A percentile compares a stretch with the other conserved stretches of the same genome.
Evolutionary conservation across 2,888 invertebrate genomes (phyloP).

Genomic region (Timandra comae): DNA sequence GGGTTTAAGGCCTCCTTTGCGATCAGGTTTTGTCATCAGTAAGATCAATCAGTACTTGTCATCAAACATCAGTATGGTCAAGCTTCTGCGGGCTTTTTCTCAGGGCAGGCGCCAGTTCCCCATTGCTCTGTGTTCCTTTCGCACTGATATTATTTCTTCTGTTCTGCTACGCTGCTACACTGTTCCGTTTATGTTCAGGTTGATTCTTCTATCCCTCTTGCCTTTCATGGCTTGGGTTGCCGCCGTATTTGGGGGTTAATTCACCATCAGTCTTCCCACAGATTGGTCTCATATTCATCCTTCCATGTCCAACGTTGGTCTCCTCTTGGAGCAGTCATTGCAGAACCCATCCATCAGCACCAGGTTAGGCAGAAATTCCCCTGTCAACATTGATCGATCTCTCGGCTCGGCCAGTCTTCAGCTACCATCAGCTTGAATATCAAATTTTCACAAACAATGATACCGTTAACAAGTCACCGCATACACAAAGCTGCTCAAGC

Average conservation of each 20-base stretch:
- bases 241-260: no score
- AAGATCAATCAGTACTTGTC: background rate
- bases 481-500: constrained; percentile 43
- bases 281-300: no score
- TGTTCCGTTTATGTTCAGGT: no score
- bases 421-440: background rate
- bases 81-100: background rate
- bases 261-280: no score
- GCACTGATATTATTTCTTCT: no score
- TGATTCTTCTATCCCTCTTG: no score
- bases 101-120: background rate
- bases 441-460: constrained; percentile 44
- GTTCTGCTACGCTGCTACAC: no score
- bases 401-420: no score
- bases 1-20: no score
- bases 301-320: background rate
- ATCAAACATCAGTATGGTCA: background rate
- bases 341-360: no score
- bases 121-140: background rate
- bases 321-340: background rate
- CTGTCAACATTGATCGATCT: no score
- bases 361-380: no score
- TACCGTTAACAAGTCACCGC: constrained; percentile 44
- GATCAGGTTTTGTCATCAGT: constrained; percentile 2
- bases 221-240: background rate